Conservation (phyloP, 2,113 vertebrate genomes). For the Melospiza georgiana region DNA sequence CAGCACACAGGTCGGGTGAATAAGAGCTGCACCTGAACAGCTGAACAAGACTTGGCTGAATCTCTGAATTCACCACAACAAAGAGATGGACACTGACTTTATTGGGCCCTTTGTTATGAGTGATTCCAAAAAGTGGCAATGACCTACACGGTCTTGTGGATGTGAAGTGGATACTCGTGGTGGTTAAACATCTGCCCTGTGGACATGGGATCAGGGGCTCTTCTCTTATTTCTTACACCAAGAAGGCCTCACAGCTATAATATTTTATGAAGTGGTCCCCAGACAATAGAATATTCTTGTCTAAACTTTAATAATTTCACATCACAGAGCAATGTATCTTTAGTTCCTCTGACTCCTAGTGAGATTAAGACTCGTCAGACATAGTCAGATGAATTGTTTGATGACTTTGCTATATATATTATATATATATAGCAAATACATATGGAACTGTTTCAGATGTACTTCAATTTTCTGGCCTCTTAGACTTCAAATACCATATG, state of each 20-base stretch:
- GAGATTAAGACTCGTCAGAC: neutral
- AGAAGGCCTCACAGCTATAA: rapidly evolving
- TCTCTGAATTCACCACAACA: neutral
- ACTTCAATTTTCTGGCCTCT: neutral
- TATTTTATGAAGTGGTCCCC: neutral
- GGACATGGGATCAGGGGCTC: too few relatives aligned
- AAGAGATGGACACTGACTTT: neutral
- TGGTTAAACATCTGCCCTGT: neutral
- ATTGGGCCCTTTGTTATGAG: neutral
- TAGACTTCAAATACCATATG: neutral
- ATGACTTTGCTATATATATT: neutral
- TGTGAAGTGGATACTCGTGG: neutral
- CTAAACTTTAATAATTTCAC: neutral
- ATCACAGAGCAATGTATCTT: neutral
- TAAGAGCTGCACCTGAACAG: neutral
- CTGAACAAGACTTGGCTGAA: neutral
- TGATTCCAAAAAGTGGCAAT: neutral
- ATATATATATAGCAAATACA: neutral
- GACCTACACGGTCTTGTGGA: neutral
- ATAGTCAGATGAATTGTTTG: neutral
- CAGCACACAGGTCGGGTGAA: neutral
- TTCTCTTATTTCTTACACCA: neutral
- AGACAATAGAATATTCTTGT: neutral
- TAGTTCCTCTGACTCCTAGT: neutral
- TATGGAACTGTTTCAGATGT: neutral